Conservation (phyloP, 2,797 vertebrate genomes). For the Poliocrania exsul region DNA sequence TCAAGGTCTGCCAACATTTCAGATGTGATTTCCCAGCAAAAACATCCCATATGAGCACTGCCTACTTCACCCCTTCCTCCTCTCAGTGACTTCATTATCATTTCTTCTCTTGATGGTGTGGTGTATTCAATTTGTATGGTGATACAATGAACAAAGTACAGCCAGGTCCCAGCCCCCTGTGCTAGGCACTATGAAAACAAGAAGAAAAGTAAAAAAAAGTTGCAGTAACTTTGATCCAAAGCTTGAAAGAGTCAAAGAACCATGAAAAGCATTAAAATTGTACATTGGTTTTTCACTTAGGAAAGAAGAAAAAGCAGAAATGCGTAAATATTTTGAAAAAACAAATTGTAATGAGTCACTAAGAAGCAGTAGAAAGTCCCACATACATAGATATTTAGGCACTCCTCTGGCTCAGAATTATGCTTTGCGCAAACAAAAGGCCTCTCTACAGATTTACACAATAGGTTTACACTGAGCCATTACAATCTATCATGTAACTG, state of each 20-base stretch:
- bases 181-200: background rate
- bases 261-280: fast-evolving
- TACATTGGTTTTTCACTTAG: background rate
- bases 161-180: background rate
- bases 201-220: background rate
- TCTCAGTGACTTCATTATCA: background rate
- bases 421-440: slow-evolving; percentile 32
- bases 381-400: background rate
- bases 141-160: background rate
- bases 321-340: background rate
- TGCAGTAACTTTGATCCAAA: background rate
- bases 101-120: background rate
- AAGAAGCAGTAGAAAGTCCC: background rate
- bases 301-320: background rate
- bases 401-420: slow-evolving; percentile 4
- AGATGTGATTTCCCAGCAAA: background rate
- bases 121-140: background rate
- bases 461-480: slow-evolving; percentile 63
- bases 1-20: background rate
- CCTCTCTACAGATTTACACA: slow-evolving; percentile 60
- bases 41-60: fast-evolving
- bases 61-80: background rate
- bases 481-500: slow-evolving; percentile 55
- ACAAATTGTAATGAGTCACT: background rate
- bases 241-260: background rate